Evolutionary conservation across 2,113 vertebrate species (phyloP).

Genomic region (Chrysochloris asiatica): DNA sequence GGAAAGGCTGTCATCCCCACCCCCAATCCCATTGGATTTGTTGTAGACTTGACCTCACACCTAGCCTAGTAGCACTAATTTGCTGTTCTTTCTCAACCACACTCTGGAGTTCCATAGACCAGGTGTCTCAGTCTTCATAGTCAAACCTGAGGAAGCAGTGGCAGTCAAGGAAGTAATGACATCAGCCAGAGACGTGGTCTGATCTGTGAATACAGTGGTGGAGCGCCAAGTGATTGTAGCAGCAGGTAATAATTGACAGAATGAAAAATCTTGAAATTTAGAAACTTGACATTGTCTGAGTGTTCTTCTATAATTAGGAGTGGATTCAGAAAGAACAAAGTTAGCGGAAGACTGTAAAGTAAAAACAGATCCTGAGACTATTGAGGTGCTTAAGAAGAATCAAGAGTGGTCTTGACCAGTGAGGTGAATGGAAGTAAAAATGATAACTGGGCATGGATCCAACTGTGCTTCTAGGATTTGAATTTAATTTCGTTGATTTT

Average conservation of each 20-base stretch:
- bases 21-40: not conserved
- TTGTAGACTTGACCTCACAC: not conserved
- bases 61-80: not conserved
- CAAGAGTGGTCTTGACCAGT: not conserved
- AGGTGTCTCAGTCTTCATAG: not conserved
- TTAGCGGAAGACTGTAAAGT: not conserved
- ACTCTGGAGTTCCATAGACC: not conserved
- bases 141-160: not conserved
- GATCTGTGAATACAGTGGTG: not conserved
- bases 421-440: no score
- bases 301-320: not conserved
- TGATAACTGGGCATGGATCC: no score
- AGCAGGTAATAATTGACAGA: not conserved
- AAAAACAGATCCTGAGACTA: not conserved
- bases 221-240: not conserved
- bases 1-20: not conserved
- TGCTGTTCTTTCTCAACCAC: not conserved
- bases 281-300: not conserved
- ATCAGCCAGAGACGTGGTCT: not conserved
- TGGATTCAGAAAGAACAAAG: not conserved
- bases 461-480: no score
- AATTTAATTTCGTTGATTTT: no score
- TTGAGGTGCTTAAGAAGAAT: not conserved
- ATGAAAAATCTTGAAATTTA: not conserved
- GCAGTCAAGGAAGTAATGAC: not conserved